Evolutionary conservation across 2,113 vertebrate species (phyloP).

Genomic region (Prunella himalayana): DNA sequence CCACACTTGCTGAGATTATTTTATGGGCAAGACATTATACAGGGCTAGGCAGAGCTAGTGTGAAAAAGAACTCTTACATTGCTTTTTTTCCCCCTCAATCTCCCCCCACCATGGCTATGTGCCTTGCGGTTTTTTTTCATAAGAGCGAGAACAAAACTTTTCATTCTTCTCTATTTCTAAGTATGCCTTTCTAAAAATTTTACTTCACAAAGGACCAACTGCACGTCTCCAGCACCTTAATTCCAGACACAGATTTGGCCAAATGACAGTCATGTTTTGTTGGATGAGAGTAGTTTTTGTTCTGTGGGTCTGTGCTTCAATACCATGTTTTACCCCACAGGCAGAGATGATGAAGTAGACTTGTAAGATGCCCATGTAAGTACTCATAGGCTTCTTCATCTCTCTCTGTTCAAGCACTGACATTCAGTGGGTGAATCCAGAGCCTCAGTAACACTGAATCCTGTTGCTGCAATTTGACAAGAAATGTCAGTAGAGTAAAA

Average conservation of each 20-base stretch:
- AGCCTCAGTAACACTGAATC: not conserved
- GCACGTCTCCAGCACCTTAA: not conserved
- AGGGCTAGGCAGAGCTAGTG: slow-evolving; percentile 49
- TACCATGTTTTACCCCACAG: not conserved
- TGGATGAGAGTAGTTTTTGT: not conserved
- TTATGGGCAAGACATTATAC: slow-evolving; percentile 50
- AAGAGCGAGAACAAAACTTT: not conserved
- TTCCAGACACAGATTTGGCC: not conserved
- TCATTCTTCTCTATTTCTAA: not conserved
- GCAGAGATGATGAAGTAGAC: not conserved
- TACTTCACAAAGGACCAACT: not conserved
- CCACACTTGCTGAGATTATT: slow-evolving; percentile 54
- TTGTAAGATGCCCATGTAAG: not conserved
- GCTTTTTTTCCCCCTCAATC: not conserved
- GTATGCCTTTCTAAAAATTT: not conserved
- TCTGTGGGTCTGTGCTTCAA: not conserved
- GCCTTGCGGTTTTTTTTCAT: not conserved
- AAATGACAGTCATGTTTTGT: not conserved
- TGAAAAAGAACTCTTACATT: slow-evolving; percentile 36
- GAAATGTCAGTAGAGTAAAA: not conserved
- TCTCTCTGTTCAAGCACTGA: not conserved
- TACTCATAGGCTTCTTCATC: not conserved
- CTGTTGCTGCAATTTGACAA: not conserved
- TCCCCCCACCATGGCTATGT: not conserved
- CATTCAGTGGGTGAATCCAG: not conserved